These are phyloP conservation scores for Ceryle rudis DNA, from an alignment of 2,797 vertebrate species.

Conservation along the genomic window DNA sequence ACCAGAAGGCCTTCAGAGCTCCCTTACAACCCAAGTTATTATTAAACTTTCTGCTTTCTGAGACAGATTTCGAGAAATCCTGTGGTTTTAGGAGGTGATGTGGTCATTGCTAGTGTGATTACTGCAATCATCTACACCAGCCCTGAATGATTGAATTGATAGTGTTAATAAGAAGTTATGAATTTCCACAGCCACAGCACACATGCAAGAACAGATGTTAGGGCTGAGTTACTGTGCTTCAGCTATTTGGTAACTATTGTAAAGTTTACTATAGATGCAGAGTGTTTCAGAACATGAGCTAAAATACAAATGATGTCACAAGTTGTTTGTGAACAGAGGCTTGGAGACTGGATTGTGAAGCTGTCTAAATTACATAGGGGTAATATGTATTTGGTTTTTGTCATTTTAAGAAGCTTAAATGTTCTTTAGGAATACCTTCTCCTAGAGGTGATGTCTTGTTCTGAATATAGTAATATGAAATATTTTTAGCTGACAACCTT, in stretches of 20 bases:
- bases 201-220: not conserved
- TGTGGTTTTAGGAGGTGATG: not conserved
- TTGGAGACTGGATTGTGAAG: not conserved
- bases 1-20: not conserved
- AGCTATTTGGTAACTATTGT: not conserved
- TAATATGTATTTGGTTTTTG: not conserved
- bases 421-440: not conserved
- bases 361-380: not conserved
- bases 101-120: not conserved
- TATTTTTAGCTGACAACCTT: not conserved
- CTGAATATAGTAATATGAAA: not conserved
- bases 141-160: not conserved
- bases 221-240: not conserved
- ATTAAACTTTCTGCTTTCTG: not conserved
- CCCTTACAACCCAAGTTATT: not conserved
- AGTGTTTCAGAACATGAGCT: not conserved
- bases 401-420: not conserved
- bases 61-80: not conserved
- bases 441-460: not conserved
- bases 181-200: not conserved
- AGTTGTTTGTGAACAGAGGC: not conserved
- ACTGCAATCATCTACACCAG: not conserved
- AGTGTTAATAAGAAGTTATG: not conserved
- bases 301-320: not conserved
- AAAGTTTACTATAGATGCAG: not conserved